Evolutionary conservation across 2,888 invertebrate species (phyloP).

Genomic region (Drosophila hamatofila): DNA sequence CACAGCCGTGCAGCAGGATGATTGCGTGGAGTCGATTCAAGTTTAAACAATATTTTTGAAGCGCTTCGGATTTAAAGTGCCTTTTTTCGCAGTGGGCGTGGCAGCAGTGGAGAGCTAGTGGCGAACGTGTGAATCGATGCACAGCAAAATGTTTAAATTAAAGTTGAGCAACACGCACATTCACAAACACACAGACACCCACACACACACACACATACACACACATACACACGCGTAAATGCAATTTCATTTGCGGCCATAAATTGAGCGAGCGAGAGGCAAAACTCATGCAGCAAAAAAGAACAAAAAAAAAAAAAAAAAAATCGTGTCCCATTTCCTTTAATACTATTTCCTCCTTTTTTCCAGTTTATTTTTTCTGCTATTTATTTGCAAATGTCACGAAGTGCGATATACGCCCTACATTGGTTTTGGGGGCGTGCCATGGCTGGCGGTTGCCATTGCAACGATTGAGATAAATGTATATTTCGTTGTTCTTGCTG

Average conservation of each 20-base stretch:
- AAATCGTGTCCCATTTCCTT: constrained; percentile 48
- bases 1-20: background rate
- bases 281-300: constrained; percentile 30
- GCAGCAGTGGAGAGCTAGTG: constrained; percentile 10
- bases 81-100: background rate
- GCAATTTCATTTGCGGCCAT: constrained; percentile 76
- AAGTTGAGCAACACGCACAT: constrained; percentile 50
- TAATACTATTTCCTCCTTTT: constrained; percentile 35
- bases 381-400: constrained; percentile 78
- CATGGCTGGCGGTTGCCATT: constrained; percentile 16
- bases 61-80: background rate
- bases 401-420: constrained; percentile 47
- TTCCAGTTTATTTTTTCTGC: constrained; percentile 37
- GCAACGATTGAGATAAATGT: constrained; percentile 58
- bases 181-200: constrained; percentile 5
- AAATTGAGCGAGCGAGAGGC: constrained; percentile 56
- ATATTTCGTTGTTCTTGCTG: constrained; percentile 25
- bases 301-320: constrained; percentile 31
- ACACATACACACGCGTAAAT: constrained; percentile 35
- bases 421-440: constrained; percentile 11
- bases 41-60: constrained; percentile 3
- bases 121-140: constrained; percentile 51
- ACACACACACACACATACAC: constrained; percentile 11
- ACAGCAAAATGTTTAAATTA: constrained; percentile 67
- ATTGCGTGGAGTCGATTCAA: background rate